Percentiles rank a stretch among this genome's conserved stretches.
Conservation (phyloP, 2,113 vertebrate genomes). For the Rynchops niger region DNA sequence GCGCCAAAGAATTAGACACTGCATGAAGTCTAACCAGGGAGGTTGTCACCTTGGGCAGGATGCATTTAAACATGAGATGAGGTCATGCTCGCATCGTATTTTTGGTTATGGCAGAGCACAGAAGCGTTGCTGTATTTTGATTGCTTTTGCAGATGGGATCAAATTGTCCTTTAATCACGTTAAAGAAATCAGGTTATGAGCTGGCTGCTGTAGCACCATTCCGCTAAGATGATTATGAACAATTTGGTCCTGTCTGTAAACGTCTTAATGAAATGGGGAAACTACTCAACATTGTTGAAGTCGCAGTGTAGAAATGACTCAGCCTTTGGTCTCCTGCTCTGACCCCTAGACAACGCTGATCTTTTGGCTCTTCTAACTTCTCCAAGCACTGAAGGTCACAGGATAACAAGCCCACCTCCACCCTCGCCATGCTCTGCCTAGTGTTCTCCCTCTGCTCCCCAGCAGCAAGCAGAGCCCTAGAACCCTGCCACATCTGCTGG, state of each 20-base stretch:
- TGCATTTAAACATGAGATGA: not conserved
- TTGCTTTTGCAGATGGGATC: not conserved
- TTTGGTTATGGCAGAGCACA: not conserved
- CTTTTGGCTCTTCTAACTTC: not conserved
- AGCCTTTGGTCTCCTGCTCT: not conserved
- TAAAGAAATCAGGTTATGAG: not conserved
- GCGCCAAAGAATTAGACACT: not conserved
- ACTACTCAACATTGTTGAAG: not conserved
- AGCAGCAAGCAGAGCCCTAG: not conserved
- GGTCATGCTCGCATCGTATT: not conserved
- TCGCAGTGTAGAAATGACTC: not conserved
- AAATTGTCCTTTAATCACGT: not conserved
- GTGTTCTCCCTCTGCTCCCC: not conserved
- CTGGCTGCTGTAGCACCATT: not conserved
- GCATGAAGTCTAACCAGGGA: not conserved
- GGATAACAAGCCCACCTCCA: not conserved
- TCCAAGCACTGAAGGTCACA: not conserved
- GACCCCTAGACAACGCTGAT: too few species aligned
- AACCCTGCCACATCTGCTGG: not conserved
- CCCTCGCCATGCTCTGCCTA: accelerated
- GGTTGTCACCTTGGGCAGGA: not conserved
- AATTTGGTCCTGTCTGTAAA: not conserved
- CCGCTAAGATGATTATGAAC: not conserved
- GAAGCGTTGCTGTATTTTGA: not conserved
- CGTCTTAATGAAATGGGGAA: not conserved